phyloP scores from a whole-genome alignment of 1,140 invertebrate genomes.

The Cotesia vestalis region DNA sequence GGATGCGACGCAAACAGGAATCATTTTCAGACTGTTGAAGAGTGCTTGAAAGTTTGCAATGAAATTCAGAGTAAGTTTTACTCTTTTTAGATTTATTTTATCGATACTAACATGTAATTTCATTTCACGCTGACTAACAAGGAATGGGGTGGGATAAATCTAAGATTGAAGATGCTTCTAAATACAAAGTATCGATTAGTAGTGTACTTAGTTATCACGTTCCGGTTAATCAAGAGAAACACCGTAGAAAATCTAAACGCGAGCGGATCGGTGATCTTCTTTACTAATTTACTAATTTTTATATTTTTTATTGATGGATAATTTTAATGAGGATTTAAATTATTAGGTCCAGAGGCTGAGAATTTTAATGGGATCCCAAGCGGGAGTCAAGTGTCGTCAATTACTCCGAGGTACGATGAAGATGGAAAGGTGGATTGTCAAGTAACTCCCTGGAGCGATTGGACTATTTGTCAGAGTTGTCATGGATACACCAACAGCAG shows the following conservation, averaged over 20 bases:
- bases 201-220: conserved; percentile 62
- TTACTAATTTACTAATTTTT: background rate
- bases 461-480: conserved; percentile 73
- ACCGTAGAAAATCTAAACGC: conserved; percentile 55
- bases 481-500: conserved; percentile 65
- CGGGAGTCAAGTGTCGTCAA: conserved; percentile 53
- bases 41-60: conserved; percentile 69
- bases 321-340: conserved; percentile 2
- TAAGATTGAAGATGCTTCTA: conserved; percentile 54
- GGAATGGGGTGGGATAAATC: conserved; percentile 56
- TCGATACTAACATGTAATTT: conserved; percentile 11
- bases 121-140: conserved; percentile 44
- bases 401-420: conserved; percentile 40
- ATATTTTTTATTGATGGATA: background rate
- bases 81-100: background rate
- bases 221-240: conserved; percentile 52
- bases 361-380: conserved; percentile 54
- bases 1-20: conserved; percentile 81
- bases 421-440: conserved; percentile 66
- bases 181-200: conserved; percentile 64
- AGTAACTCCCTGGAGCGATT: conserved; percentile 71
- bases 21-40: conserved; percentile 72
- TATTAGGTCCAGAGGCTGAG: conserved; percentile 30
- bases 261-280: conserved; percentile 55
- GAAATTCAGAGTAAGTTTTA: conserved; percentile 56